Evolutionary conservation across 1,140 invertebrate genomes (phyloP).

Genomic region (Trichonephila clavipes): DNA sequence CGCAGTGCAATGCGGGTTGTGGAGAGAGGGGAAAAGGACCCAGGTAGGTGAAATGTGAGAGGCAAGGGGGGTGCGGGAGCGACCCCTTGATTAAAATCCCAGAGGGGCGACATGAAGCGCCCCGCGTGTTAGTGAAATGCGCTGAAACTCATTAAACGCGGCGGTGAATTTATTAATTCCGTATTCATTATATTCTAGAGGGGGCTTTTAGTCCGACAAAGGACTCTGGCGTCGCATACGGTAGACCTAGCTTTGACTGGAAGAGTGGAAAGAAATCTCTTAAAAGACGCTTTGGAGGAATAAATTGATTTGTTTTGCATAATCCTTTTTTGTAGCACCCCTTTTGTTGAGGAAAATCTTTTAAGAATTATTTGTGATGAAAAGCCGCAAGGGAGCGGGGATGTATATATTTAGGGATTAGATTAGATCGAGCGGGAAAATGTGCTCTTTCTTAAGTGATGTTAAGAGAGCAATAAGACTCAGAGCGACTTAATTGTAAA

Average conservation of each 20-base stretch:
- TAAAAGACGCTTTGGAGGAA: not conserved
- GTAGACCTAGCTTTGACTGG: not conserved
- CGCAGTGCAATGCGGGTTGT: not conserved
- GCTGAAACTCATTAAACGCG: conserved; percentile 39
- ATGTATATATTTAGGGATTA: too few relatives aligned
- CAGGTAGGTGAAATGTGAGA: conserved; percentile 33
- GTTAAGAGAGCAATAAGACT: too few relatives aligned
- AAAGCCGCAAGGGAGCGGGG: too few relatives aligned
- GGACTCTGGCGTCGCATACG: not conserved
- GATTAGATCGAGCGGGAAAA: too few relatives aligned
- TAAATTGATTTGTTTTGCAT: conserved; percentile 28
- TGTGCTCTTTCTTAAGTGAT: too few relatives aligned
- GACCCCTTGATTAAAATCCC: conserved; percentile 30
- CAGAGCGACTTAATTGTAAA: too few relatives aligned
- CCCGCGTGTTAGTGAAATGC: not conserved
- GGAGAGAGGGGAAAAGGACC: not conserved
- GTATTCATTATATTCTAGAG: conserved; percentile 56
- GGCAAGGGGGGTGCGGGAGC: not conserved
- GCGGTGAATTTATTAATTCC: conserved; percentile 64
- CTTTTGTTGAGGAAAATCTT: too few relatives aligned
- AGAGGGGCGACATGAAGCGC: conserved; percentile 26
- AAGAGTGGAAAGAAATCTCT: not conserved
- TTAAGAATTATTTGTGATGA: too few relatives aligned
- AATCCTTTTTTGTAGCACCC: not conserved
- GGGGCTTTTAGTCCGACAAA: conserved; percentile 21